Evolutionary conservation across 2,888 invertebrate genomes (phyloP), one percentile per base, ranked within the genome.

Genomic region (Spilarctia lutea): DNA sequence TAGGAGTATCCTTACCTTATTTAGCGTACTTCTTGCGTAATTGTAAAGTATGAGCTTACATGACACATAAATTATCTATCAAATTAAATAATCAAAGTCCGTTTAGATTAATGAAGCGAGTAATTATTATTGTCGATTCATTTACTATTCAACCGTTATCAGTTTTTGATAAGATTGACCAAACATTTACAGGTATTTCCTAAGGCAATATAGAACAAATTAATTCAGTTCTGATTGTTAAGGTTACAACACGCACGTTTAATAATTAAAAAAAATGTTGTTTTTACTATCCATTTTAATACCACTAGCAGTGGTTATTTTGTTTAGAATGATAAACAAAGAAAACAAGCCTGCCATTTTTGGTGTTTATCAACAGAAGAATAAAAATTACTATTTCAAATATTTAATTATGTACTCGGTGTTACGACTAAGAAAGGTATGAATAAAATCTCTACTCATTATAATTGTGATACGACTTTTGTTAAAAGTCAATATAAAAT

Each of bases 321-420:
- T 91, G 75, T 93, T 94, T 83, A 90, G 88, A 71, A 90, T 90
- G 80, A 74, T 94, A 71, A 95, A 95, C 87, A 88, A 85, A 71
- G 89, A 88, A 70, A 83, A 86, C 42, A 92, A 90, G 63, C 91
- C 93, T 0, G 91, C 96, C 0, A 91, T 96, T 76, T 92, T 95
- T 60, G 96, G 96, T 73, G 89, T 97, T 65, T 97, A 97, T 85
- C 95, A 93, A 75, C 92, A 95, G 83, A 90, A 89, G 65, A 95
- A 95, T 83, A 96, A 95, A 81, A 92, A 91, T 73, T 96, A 94
- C 83, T 96, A 91, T 90, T 74, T 96, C 18, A 97, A 97, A 89
- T 96, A 96, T 82, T 56, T 90, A 18, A 90, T 95, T 77, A 95
- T 96, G 92, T 96, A 92, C 83, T 73, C 87, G 24, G 73, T 94